These are phyloP conservation scores for Sitta carolinensis DNA, from an alignment of 2,797 vertebrate genomes.

Conservation along the genomic window DNA sequence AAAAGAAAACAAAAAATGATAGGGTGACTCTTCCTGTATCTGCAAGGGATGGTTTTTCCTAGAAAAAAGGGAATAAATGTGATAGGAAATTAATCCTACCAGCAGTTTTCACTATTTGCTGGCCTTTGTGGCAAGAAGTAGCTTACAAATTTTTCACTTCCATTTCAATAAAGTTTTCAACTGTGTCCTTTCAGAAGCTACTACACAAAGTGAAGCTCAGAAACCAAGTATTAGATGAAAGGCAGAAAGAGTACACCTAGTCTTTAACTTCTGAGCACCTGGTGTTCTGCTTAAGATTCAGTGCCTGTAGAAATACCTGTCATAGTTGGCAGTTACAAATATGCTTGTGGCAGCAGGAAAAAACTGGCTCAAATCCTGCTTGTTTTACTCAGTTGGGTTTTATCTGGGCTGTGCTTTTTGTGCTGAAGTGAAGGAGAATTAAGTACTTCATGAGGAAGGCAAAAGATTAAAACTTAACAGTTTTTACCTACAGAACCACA, in stretches of 20 bases:
- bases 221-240: not conserved
- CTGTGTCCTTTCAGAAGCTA: not conserved
- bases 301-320: slow-evolving; percentile 31
- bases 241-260: not conserved
- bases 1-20: not conserved
- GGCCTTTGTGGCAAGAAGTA: not conserved
- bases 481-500: not conserved
- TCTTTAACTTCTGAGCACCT: not conserved
- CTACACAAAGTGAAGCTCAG: not conserved
- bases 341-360: slow-evolving; percentile 47
- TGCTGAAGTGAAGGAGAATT: not conserved
- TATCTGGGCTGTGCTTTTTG: not conserved
- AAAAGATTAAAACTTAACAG: not conserved
- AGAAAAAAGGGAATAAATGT: not conserved
- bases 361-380: not conserved
- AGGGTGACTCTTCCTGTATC: not conserved
- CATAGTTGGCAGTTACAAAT: slow-evolving; percentile 44
- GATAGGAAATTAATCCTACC: not conserved
- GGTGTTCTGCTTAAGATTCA: slow-evolving; percentile 41
- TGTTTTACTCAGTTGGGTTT: not conserved
- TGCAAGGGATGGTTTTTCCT: not conserved
- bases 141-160: not conserved
- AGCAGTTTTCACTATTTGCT: not conserved
- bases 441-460: not conserved
- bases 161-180: not conserved